A percentile compares a stretch with the other conserved stretches of the same genome.
Conservation (phyloP, 2,797 vertebrate species). For the Spheniscus humboldti region DNA sequence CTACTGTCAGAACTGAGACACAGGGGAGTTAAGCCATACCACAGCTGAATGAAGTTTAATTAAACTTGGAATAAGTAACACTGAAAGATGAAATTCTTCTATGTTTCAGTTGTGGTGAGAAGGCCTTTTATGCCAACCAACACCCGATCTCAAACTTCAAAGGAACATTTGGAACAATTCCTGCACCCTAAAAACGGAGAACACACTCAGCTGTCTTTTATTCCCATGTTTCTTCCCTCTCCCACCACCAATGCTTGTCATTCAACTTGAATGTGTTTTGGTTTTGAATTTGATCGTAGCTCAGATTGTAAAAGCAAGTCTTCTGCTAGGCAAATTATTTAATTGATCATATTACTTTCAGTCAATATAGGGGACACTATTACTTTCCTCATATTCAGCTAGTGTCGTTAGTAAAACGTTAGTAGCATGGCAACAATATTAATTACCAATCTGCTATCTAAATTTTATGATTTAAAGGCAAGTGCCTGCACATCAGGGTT, state of each 20-base stretch:
- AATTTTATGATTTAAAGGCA: not conserved
- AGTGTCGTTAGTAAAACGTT: not conserved
- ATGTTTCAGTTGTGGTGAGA: not conserved
- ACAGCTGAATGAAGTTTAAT: not conserved
- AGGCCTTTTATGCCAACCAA: not conserved
- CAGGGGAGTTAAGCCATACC: not conserved
- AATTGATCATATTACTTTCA: not conserved
- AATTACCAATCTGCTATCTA: not conserved
- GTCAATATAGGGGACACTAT: not conserved
- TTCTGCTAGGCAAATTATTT: not conserved
- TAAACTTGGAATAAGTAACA: not conserved
- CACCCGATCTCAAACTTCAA: not conserved
- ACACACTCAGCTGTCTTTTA: not conserved
- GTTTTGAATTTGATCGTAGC: not conserved
- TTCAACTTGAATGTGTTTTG: not conserved
- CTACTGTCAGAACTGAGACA: not conserved
- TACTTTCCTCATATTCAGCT: not conserved
- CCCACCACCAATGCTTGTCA: not conserved
- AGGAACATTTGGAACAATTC: not conserved
- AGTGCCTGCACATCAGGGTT: not conserved
- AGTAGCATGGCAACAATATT: not conserved
- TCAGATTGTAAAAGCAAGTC: not conserved
- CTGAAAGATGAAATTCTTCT: not conserved
- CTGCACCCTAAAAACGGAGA: not conserved
- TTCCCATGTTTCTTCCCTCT: not conserved